These are phyloP conservation scores for Folsomia candida DNA, from an alignment of 2,888 invertebrate species.

Conservation along the genomic window DNA sequence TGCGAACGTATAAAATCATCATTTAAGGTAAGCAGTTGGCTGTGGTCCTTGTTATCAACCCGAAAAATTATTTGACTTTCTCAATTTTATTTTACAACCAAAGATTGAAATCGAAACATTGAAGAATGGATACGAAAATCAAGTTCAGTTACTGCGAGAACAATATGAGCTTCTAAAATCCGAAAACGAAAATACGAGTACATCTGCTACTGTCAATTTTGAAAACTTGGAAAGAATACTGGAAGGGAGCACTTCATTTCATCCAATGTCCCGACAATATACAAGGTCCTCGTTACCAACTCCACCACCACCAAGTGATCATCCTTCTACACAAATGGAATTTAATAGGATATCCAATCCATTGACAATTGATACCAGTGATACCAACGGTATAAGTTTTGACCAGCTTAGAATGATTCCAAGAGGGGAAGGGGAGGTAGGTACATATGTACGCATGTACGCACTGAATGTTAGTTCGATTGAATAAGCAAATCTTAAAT, in stretches of 20 bases:
- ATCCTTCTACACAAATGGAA: no score
- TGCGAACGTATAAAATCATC: conserved; percentile 16
- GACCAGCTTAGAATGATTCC: conserved; percentile 48
- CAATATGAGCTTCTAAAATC: conserved; percentile 26
- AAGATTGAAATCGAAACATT: conserved; percentile 34
- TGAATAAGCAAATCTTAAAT: no score
- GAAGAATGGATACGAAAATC: conserved; percentile 35
- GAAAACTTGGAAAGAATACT: not conserved
- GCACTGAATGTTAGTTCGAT: no score
- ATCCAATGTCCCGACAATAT: not conserved
- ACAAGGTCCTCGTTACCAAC: not conserved
- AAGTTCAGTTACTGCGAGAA: conserved; percentile 40
- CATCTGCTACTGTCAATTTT: not conserved
- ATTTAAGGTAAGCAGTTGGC: no score
- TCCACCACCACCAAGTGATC: not conserved
- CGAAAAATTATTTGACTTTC: no score
- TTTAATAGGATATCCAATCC: conserved; percentile 31
- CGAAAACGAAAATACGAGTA: not conserved
- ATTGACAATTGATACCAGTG: conserved; percentile 42
- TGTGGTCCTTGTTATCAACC: no score
- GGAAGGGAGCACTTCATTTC: not conserved
- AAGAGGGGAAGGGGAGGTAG: conserved; percentile 50
- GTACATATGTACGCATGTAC: no score
- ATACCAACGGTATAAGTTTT: conserved; percentile 21
- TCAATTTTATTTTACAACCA: no score